Evolutionary conservation across 2,888 invertebrate species (phyloP).

Genomic region (Litoditis marina): DNA sequence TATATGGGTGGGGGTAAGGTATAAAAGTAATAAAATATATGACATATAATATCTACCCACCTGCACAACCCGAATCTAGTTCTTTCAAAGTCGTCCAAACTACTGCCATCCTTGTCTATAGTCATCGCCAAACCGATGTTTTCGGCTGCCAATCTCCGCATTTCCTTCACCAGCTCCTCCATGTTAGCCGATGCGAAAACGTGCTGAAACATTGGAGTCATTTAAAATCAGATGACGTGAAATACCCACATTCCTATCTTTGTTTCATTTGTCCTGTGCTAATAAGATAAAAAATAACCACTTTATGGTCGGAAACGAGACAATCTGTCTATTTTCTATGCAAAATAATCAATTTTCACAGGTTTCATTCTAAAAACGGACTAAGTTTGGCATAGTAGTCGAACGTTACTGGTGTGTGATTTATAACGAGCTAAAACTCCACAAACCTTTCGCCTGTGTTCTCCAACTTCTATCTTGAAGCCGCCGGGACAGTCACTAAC

Average conservation of each 20-base stretch:
- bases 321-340: background rate
- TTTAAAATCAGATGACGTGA: background rate
- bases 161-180: conserved; percentile 81
- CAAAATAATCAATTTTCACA: conserved; percentile 52
- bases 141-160: conserved; percentile 78
- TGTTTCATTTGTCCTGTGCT: background rate
- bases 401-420: too few species aligned
- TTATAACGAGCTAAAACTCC: too few species aligned
- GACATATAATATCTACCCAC: conserved; percentile 67
- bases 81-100: conserved; percentile 79
- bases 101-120: conserved; percentile 78
- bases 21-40: too few species aligned
- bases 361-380: too few species aligned
- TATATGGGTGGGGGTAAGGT: background rate
- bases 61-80: conserved; percentile 88
- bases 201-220: conserved; percentile 43
- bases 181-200: conserved; percentile 76
- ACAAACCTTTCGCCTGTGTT: conserved; percentile 81
- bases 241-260: too few species aligned
- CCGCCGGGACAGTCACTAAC: conserved; percentile 87
- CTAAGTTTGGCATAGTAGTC: too few species aligned
- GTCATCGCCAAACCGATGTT: conserved; percentile 81
- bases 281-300: background rate
- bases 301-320: background rate
- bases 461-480: conserved; percentile 84